These are phyloP conservation scores for Acrocephalus arundinaceus DNA, from an alignment of 2,113 vertebrate genomes.

Conservation along the genomic window DNA sequence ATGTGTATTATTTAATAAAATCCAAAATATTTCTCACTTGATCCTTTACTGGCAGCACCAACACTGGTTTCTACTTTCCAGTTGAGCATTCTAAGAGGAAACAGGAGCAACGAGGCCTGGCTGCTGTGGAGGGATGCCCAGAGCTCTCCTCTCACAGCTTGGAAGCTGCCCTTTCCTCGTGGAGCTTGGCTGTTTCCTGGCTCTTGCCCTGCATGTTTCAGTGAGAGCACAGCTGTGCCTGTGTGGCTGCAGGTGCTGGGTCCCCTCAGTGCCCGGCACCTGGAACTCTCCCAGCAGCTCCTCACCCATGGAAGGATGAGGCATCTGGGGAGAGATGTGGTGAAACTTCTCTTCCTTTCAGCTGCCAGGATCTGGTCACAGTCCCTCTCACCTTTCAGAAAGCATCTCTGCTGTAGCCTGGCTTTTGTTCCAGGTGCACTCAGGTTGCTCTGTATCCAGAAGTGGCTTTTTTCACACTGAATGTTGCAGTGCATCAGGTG, in stretches of 20 bases:
- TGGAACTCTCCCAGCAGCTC: not conserved
- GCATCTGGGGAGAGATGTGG: accelerated
- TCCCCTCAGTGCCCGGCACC: not conserved
- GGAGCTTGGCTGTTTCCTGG: accelerated
- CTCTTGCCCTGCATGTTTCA: not conserved
- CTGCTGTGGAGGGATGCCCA: not conserved
- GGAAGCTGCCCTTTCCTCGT: not conserved
- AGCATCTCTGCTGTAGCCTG: not conserved
- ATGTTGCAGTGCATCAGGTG: not conserved
- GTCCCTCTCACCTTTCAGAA: not conserved
- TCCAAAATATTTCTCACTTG: not conserved
- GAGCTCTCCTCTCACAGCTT: not conserved
- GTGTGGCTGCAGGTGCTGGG: not conserved
- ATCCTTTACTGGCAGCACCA: not conserved
- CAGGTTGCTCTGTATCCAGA: accelerated
- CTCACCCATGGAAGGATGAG: not conserved
- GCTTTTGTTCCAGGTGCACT: not conserved
- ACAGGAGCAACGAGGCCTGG: not conserved
- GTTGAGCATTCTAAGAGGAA: not conserved
- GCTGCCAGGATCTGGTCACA: not conserved
- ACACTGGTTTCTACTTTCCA: not conserved
- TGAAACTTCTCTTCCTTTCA: not conserved
- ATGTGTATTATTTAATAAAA: not conserved
- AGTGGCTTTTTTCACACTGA: not conserved
- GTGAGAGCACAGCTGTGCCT: not conserved